These are phyloP conservation scores for Hippocampus zosterae DNA, from an alignment of 2,113 vertebrate species.

Conservation along the genomic window DNA sequence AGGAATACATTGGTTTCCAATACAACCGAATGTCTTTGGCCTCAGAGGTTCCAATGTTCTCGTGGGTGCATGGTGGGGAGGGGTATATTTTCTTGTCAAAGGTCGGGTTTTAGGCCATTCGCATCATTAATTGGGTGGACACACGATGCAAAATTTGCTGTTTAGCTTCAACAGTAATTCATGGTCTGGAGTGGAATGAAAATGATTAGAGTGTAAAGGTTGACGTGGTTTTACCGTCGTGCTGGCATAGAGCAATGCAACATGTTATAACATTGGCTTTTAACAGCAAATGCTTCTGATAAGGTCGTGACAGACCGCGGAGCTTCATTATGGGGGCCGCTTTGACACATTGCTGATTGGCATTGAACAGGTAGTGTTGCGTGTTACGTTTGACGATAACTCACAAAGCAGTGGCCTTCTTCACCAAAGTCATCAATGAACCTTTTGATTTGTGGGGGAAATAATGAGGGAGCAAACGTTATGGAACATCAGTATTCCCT, in stretches of 20 bases:
- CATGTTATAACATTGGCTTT: conserved; percentile 44
- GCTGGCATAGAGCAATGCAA: conserved; percentile 63
- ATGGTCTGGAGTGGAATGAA: background rate
- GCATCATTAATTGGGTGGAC: background rate
- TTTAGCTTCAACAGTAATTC: background rate
- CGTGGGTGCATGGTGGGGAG: background rate
- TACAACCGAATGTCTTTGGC: background rate
- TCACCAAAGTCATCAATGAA: conserved; percentile 59
- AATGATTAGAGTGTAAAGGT: background rate
- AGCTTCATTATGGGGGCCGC: conserved; percentile 24
- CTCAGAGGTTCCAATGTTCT: background rate
- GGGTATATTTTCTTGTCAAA: background rate
- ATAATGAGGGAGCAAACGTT: conserved; percentile 26
- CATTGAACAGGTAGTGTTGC: conserved; percentile 33
- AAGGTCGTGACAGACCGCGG: conserved; percentile 24
- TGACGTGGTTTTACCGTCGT: conserved; percentile 14
- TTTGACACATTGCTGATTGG: conserved; percentile 39
- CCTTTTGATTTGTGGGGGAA: conserved; percentile 20
- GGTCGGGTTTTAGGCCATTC: background rate
- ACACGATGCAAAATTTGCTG: conserved; percentile 30
- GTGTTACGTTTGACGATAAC: conserved; percentile 18
- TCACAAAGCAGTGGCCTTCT: conserved; percentile 52
- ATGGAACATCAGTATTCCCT: conserved; percentile 24
- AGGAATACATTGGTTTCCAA: background rate
- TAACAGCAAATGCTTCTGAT: conserved; percentile 22